Evolutionary conservation across 1,140 invertebrate genomes (phyloP).

Genomic region (Tribolium madens): DNA sequence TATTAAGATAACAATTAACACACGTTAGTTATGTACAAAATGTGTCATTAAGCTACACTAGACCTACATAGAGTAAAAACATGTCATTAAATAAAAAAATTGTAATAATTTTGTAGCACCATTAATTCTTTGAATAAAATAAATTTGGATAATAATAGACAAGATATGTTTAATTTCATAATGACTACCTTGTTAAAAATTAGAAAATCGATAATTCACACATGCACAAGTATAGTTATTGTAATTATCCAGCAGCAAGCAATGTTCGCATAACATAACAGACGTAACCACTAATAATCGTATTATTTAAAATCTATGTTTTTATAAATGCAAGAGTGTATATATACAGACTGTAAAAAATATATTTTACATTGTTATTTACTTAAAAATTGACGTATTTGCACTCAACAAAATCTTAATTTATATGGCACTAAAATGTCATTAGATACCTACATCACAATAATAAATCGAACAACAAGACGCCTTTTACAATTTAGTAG

Average conservation of each 20-base stretch:
- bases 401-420: conserved; percentile 39
- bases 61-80: no score
- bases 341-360: conserved; percentile 30
- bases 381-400: conserved; percentile 37
- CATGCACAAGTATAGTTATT: not conserved
- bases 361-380: conserved; percentile 36
- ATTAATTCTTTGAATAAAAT: not conserved
- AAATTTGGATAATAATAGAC: not conserved
- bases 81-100: not conserved
- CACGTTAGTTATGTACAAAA: not conserved
- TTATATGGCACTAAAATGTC: conserved; percentile 42
- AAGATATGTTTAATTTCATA: not conserved
- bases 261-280: not conserved
- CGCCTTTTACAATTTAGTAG: conserved; percentile 68
- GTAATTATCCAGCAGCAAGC: not conserved
- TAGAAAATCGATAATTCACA: not conserved
- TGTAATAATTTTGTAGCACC: not conserved
- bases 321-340: not conserved
- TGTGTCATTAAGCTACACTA: not conserved
- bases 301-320: no score
- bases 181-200: not conserved
- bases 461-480: conserved; percentile 40
- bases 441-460: conserved; percentile 29
- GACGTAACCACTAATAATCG: no score
- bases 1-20: not conserved